phyloP scores from a whole-genome alignment of 1,140 invertebrate species.

The Magallana angulata region DNA sequence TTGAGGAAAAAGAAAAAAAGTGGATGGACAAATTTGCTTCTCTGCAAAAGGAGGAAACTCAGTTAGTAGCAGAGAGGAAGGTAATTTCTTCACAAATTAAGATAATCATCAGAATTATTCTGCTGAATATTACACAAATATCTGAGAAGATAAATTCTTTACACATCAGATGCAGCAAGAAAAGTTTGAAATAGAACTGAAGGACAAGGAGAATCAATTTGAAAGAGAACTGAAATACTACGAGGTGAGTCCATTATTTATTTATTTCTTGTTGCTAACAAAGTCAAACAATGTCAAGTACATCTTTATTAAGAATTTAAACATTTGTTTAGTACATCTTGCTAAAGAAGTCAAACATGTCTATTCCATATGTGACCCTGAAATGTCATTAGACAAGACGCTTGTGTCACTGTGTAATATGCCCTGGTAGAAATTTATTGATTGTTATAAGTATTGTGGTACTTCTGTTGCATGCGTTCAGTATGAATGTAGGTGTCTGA shows the following conservation, averaged over 20 bases:
- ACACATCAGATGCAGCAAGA: constrained; percentile 9
- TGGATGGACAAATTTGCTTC: constrained; percentile 26
- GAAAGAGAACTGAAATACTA: constrained; percentile 21
- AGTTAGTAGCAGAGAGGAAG: constrained; percentile 23
- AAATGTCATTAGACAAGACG: no score
- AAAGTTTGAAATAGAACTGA: constrained; percentile 28
- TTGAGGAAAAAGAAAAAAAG: constrained; percentile 42
- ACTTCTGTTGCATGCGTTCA: no score
- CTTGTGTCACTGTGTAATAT: no score
- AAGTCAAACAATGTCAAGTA: not conserved
- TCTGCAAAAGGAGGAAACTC: constrained; percentile 39
- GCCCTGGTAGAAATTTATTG: no score
- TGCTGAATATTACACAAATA: not conserved
- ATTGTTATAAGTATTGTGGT: no score
- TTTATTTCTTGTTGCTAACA: no score
- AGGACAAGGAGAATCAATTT: constrained; percentile 1
- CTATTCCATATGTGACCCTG: no score
- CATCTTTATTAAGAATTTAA: constrained; percentile 17
- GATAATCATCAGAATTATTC: not conserved
- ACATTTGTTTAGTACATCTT: not conserved
- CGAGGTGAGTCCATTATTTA: not conserved
- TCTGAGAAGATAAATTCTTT: not conserved
- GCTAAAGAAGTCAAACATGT: no score
- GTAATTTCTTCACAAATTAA: not conserved
- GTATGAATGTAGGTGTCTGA: no score